Evolutionary conservation across 2,113 vertebrate species (phyloP).

Genomic region (Chaetops frenatus): DNA sequence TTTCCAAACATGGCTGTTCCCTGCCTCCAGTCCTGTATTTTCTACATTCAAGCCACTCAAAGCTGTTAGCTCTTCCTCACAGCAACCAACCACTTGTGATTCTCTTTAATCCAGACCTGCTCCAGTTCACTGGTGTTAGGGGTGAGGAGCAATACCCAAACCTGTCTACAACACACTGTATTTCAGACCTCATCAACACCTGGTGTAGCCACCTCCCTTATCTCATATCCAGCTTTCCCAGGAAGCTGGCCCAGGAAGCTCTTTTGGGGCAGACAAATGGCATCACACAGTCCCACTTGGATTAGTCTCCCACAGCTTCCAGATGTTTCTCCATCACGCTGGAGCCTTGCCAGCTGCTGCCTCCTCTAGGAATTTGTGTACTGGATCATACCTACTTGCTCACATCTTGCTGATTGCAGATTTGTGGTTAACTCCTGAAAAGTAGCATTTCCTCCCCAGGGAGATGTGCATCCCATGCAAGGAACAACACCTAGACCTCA

Average conservation of each 20-base stretch:
- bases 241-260: not conserved
- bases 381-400: not conserved
- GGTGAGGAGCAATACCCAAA: not conserved
- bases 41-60: not conserved
- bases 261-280: not conserved
- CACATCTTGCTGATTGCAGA: not conserved
- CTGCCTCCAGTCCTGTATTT: not conserved
- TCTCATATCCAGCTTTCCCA: not conserved
- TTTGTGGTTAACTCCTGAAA: not conserved
- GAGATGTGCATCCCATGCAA: not conserved
- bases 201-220: not conserved
- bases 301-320: not conserved
- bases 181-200: not conserved
- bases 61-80: not conserved
- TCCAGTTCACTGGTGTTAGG: not conserved
- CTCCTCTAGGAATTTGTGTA: not conserved
- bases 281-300: not conserved
- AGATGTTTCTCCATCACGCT: not conserved
- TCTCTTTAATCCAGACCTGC: fast-evolving
- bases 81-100: fast-evolving
- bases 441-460: not conserved
- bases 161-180: not conserved
- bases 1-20: not conserved
- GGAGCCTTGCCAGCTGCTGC: not conserved
- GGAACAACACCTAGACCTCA: not conserved